Conservation (phyloP, 2,113 vertebrate species). For the Epinephelus fuscoguttatus region DNA sequence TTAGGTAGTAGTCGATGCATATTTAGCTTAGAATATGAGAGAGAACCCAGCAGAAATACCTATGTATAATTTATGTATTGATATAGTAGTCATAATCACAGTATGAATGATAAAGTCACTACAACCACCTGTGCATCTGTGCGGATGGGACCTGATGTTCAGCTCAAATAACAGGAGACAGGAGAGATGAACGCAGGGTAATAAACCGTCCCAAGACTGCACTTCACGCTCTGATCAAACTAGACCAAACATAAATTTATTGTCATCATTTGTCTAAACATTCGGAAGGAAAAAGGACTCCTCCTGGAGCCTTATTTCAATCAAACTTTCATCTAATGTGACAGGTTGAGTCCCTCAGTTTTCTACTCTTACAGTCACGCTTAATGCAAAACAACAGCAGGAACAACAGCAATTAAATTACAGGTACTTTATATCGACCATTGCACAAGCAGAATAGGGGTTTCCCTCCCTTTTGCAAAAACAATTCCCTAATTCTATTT, state of each 20-base stretch:
- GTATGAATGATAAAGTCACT: constrained; percentile 1
- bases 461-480: constrained; percentile 38
- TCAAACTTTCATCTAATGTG: constrained; percentile 45
- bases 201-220: constrained; percentile 59
- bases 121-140: constrained; percentile 17
- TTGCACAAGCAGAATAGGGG: constrained; percentile 21
- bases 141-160: constrained; percentile 1
- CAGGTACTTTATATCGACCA: constrained; percentile 52
- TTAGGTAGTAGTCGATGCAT: not conserved
- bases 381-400: constrained; percentile 65
- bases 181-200: constrained; percentile 33
- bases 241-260: constrained; percentile 6
- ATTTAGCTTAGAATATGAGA: not conserved
- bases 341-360: constrained; percentile 43
- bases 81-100: not conserved
- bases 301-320: constrained; percentile 33
- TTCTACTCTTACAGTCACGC: constrained; percentile 16
- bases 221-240: constrained; percentile 60
- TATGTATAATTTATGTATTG: not conserved
- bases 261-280: constrained; percentile 12
- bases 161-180: constrained; percentile 49
- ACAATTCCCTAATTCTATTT: constrained; percentile 60
- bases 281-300: constrained; percentile 23
- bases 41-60: not conserved
- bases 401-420: constrained; percentile 66